Conservation (phyloP, 2,113 vertebrate genomes). For the Menura novaehollandiae region DNA sequence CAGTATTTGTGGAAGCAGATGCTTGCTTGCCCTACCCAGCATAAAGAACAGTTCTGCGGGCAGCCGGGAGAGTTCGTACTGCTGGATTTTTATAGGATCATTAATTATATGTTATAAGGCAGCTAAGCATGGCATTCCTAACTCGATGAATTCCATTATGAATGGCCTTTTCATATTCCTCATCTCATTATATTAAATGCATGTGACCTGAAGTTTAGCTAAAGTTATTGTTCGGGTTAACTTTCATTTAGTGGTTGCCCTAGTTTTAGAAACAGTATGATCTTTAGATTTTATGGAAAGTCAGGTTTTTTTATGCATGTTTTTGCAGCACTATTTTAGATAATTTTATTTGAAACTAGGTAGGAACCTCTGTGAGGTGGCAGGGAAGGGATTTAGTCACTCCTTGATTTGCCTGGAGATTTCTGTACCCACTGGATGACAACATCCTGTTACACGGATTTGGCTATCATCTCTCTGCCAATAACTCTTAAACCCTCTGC, state of each 20-base stretch:
- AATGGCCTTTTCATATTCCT: constrained; percentile 74
- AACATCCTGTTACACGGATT: constrained; percentile 31
- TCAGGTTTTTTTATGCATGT: constrained; percentile 10
- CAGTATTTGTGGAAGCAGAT: constrained; percentile 50
- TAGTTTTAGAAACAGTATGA: constrained; percentile 68
- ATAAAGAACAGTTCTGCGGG: constrained; percentile 44
- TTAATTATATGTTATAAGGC: constrained; percentile 73
- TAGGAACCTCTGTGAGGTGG: not conserved
- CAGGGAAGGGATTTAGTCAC: constrained; percentile 29
- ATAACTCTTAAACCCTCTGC: constrained; percentile 51
- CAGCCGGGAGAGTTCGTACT: constrained; percentile 41
- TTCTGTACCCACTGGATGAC: constrained; percentile 17
- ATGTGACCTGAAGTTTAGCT: constrained; percentile 68
- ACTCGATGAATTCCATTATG: constrained; percentile 68
- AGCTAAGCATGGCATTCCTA: constrained; percentile 69
- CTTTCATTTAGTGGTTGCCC: constrained; percentile 67
- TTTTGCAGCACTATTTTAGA: constrained; percentile 49
- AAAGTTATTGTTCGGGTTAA: constrained; percentile 71
- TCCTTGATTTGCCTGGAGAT: constrained; percentile 45
- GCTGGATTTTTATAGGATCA: constrained; percentile 68
- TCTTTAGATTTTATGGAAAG: constrained; percentile 66
- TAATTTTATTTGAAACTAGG: constrained; percentile 8
- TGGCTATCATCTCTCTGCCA: constrained; percentile 40
- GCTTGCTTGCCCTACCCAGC: constrained; percentile 51
- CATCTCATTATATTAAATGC: constrained; percentile 70